Evolutionary conservation across 1,140 invertebrate species (phyloP), one percentile per base, ranked within the genome.

Genomic region (Calephelis virginiensis): DNA sequence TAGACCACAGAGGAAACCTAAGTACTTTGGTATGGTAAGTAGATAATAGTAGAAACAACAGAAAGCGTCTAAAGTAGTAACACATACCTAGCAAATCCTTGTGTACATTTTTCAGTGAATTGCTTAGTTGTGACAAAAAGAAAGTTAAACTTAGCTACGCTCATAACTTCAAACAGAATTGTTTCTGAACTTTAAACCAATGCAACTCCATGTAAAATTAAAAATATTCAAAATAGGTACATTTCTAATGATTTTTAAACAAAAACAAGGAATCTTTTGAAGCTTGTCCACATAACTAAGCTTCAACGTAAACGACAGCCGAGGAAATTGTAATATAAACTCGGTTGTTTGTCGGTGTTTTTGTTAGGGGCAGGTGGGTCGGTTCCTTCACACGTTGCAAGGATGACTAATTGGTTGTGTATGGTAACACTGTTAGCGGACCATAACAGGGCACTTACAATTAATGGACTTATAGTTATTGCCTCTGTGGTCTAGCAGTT

Each of bases 321-420:
- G 80, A 73, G 66, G 61, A 75, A 74, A 70, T 66, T 73, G 40
- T 62, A 62, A 62, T 62, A 62, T 46, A 62, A 62, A 62, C 61
- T 46, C 40, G 8, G 38, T 46, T 46, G 40, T 62, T 62, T 43
- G 40, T 62, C 45, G 43, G 60, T n/a, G 43, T 62, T 43, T 62
- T 17, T 62, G n/a, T 62, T 10, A 47, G 74, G 66, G 62, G 81
- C 86, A 87, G 86, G 85, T 89, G 85, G 81, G 76, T 70, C 66
- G 77, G 74, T 74, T 69, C 64, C 68, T 75, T 75, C 75, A 75
- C 77, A 78, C 76, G 75, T 74, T 62, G 68, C 61, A 67, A 61
- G 70, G 74, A 66, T 83, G 78, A 81, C 77, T 75, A 78, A 82
- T 79, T 80, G 70, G 67, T 43, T 17, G 46, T 61, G 64, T 72